Evolutionary conservation across 2,888 invertebrate genomes (phyloP).

Genomic region (Tortrix viridana): DNA sequence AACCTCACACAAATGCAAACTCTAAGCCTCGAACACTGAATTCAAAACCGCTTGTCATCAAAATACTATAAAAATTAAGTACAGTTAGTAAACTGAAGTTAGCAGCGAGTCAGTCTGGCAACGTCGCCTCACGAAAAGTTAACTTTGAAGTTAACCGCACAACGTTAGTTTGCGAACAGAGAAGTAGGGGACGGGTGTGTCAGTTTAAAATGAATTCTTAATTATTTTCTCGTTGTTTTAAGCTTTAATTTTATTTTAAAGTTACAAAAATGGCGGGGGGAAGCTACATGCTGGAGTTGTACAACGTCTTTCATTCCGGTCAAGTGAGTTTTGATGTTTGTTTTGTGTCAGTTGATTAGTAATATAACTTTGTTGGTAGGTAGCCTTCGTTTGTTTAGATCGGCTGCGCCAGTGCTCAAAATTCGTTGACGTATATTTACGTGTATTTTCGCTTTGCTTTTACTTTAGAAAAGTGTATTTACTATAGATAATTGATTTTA

Average conservation of each 20-base stretch:
- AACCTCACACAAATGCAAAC: slow-evolving; percentile 25
- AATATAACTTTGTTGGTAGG: not conserved
- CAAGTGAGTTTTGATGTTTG: slow-evolving; percentile 84
- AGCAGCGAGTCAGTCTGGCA: slow-evolving; percentile 62
- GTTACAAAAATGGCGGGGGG: slow-evolving; percentile 87
- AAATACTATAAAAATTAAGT: slow-evolving; percentile 51
- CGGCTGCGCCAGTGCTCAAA: too few relatives aligned
- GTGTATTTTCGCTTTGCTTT: too few relatives aligned
- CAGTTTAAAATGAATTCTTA: slow-evolving; percentile 48
- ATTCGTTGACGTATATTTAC: too few relatives aligned
- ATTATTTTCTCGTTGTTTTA: slow-evolving; percentile 46
- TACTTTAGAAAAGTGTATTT: too few relatives aligned
- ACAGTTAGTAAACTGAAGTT: slow-evolving; percentile 61
- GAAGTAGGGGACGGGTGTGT: slow-evolving; percentile 54
- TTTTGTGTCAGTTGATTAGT: not conserved
- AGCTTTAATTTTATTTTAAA: slow-evolving; percentile 40
- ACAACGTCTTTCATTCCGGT: slow-evolving; percentile 95
- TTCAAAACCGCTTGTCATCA: slow-evolving; percentile 38
- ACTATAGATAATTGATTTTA: too few relatives aligned
- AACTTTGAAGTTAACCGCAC: slow-evolving; percentile 64
- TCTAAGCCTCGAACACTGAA: not conserved
- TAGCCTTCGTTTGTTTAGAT: slow-evolving; percentile 2
- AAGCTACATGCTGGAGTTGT: slow-evolving; percentile 94
- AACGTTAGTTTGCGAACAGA: slow-evolving; percentile 58
- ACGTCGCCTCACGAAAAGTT: slow-evolving; percentile 59